Conservation (phyloP, 2,888 invertebrate genomes). For the Monochamus alternatus region DNA sequence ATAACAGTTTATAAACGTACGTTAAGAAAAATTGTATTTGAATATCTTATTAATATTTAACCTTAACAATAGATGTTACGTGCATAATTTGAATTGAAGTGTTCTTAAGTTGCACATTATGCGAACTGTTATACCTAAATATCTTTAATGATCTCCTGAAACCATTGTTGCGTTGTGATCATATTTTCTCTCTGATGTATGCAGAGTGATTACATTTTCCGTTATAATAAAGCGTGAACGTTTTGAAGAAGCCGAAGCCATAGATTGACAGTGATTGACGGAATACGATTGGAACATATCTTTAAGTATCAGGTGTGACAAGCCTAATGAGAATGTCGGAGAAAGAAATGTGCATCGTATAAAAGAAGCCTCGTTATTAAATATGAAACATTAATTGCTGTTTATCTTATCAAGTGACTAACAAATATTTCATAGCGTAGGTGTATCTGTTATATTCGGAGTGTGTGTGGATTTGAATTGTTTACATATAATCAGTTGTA, state of each 20-base stretch:
- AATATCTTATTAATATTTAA: too few species aligned
- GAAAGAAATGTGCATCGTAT: conserved; percentile 20
- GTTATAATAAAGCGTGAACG: not conserved
- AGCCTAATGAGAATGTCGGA: conserved; percentile 19
- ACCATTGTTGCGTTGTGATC: too few species aligned
- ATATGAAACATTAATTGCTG: conserved; percentile 39
- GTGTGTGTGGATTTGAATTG: too few species aligned
- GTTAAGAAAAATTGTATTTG: too few species aligned
- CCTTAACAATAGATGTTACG: too few species aligned
- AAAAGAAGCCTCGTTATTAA: conserved; percentile 21
- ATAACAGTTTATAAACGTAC: too few species aligned
- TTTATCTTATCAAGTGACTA: conserved; percentile 44
- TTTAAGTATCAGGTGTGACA: conserved; percentile 24
- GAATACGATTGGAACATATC: conserved; percentile 17
- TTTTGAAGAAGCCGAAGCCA: conserved; percentile 8
- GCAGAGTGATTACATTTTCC: not conserved
- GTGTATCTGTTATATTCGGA: too few species aligned
- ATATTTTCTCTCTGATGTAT: not conserved
- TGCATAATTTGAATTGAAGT: too few species aligned
- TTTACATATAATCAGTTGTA: conserved; percentile 14
- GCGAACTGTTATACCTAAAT: too few species aligned
- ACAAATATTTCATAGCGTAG: conserved; percentile 44
- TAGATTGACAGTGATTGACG: conserved; percentile 28
- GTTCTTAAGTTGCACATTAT: too few species aligned
- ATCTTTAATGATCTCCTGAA: too few species aligned